Evolutionary conservation across 2,888 invertebrate genomes (phyloP), one percentile per base, ranked within the genome.

Genomic region (Aphidius colemani): DNA sequence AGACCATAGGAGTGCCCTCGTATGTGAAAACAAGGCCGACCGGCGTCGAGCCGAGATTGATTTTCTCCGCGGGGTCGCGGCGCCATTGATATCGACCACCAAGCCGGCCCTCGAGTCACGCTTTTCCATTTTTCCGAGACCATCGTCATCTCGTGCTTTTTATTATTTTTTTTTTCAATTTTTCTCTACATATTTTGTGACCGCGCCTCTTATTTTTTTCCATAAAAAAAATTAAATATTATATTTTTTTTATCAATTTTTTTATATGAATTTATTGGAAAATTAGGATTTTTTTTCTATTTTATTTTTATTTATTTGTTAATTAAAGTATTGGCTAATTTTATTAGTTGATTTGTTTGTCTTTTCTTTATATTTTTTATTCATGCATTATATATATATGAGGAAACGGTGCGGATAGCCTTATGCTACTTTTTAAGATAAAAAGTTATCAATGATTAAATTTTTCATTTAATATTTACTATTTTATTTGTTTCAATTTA

Each of bases 61-160:
- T 80, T 80, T 78, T 78, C 78, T 74, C 73, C 69, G 73, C 72
- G 71, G 73, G 72, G 73, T 71, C 71, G 69, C 76, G 78, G 74
- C 79, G 79, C 79, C 80, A 79, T 79, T 78, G 75, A 76, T 80
- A 80, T 79, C 78, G 79, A 80, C 76, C 78, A 76, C 74, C 73
- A 66, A 63, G 30, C 69, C 69, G 61, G 66, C 65, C 63, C 66
- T 67, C 71, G 66, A 70, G 66, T 66, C 72, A 72, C 65, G 72
- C 72, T 72, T 72, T 70, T 67, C 69, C 70, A 68, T 65, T 65
- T 61, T 30, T 63, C 59, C 63, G 58, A 58, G 58, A 58, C 58
- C 56, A 50, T 65, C 53, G 61, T 60, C 60, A 56, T 50, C 45
- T 56, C 40, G 53, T 60, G 61, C 3, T 30, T 63, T 57, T 55